phyloP scores from a whole-genome alignment of 2,797 vertebrate genomes.

The Pangasius sanitwongsei region DNA sequence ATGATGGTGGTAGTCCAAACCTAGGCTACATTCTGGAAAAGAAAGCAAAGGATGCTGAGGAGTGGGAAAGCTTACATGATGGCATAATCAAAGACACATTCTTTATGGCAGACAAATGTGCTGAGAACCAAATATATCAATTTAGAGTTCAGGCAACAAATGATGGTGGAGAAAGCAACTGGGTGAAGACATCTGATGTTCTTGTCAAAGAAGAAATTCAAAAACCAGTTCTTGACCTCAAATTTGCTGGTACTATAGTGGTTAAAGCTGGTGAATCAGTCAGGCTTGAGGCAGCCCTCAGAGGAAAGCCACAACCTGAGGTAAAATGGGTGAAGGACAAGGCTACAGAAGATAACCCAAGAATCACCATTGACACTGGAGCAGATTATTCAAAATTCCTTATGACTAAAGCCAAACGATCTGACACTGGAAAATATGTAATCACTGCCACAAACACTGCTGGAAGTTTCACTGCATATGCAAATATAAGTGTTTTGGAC shows the following conservation, averaged over 20 bases:
- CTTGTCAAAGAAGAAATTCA: constrained; percentile 93
- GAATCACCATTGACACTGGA: constrained; percentile 89
- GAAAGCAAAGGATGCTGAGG: constrained; percentile 86
- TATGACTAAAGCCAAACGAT: constrained; percentile 87
- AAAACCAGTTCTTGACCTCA: constrained; percentile 94
- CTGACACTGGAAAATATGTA: constrained; percentile 91
- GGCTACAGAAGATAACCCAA: constrained; percentile 88
- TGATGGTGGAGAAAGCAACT: constrained; percentile 93
- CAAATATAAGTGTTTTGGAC: constrained; percentile 91
- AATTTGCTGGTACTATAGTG: constrained; percentile 85
- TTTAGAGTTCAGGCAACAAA: constrained; percentile 93
- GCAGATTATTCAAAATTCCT: constrained; percentile 89
- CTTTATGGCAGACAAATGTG: constrained; percentile 89
- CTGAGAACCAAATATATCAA: constrained; percentile 92
- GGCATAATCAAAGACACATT: constrained; percentile 86
- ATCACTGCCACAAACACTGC: constrained; percentile 92
- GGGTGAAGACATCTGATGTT: constrained; percentile 91
- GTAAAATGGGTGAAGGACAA: constrained; percentile 95
- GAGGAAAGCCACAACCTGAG: constrained; percentile 96
- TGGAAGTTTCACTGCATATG: constrained; percentile 93
- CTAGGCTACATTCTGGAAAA: constrained; percentile 92
- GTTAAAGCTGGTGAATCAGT: constrained; percentile 95
- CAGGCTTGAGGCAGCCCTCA: constrained; percentile 90
- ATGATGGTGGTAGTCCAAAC: constrained; percentile 94
- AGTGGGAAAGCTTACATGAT: constrained; percentile 87